These are phyloP conservation scores for Syrmaticus mikado DNA, from an alignment of 2,113 vertebrate genomes.

Conservation along the genomic window DNA sequence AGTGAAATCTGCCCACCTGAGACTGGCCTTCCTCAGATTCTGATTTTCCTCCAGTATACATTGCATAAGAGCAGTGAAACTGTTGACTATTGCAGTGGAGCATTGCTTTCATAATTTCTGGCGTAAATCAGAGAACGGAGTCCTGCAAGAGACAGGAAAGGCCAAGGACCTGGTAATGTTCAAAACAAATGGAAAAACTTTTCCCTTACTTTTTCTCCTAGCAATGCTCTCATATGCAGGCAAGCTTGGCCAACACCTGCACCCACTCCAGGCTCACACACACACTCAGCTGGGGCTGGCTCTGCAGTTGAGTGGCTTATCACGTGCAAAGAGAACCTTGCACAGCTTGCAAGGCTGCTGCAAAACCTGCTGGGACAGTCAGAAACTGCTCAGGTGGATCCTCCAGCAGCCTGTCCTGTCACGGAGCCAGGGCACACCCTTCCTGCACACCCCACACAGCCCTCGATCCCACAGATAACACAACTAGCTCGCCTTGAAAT, in stretches of 20 bases:
- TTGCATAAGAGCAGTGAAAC: slow-evolving; percentile 44
- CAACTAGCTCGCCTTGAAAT: not conserved
- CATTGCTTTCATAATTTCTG: not conserved
- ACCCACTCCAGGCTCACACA: accelerated
- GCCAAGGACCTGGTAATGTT: not conserved
- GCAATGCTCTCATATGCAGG: accelerated
- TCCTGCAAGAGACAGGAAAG: not conserved
- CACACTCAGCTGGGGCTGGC: not conserved
- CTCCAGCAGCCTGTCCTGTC: not conserved
- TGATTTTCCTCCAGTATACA: not conserved
- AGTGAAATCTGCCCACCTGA: not conserved
- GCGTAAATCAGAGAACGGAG: not conserved
- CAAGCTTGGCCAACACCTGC: accelerated
- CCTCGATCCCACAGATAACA: not conserved
- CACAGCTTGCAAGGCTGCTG: not conserved
- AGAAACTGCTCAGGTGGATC: accelerated
- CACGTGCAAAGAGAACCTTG: not conserved
- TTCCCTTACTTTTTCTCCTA: not conserved
- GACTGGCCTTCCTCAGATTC: not conserved
- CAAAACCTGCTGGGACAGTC: not conserved
- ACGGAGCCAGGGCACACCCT: not conserved
- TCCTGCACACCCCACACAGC: accelerated
- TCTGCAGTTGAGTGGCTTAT: not conserved
- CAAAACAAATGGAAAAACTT: not conserved
- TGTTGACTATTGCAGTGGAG: not conserved